Percentiles rank a stretch among this genome's conserved stretches.
Evolutionary conservation across 2,113 vertebrate species (phyloP).

Genomic region (Engystomops pustulosus): DNA sequence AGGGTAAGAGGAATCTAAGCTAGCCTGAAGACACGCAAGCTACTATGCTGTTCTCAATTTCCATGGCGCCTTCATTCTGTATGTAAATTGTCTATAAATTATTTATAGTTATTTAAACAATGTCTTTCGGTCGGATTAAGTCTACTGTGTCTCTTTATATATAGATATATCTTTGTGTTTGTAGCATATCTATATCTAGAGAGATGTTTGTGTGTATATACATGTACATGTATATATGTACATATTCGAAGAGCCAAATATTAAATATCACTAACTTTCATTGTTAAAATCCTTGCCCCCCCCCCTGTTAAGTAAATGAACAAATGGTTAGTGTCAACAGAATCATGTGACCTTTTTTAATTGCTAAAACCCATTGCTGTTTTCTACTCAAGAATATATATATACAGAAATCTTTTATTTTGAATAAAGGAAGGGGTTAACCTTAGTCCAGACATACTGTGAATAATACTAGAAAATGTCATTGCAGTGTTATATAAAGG

Average conservation of each 20-base stretch:
- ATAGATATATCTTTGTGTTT: conserved; percentile 18
- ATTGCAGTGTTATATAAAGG: conserved; percentile 11
- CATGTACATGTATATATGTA: conserved; percentile 52
- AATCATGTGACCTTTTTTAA: conserved; percentile 23
- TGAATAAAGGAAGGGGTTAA: neutral
- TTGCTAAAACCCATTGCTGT: neutral
- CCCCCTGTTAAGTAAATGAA: neutral
- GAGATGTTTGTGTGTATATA: conserved; percentile 43
- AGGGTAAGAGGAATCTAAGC: conserved; percentile 67
- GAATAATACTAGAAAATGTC: neutral
- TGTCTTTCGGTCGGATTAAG: conserved; percentile 65
- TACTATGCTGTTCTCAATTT: conserved; percentile 72
- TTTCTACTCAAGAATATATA: conserved; percentile 4
- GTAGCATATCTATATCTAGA: conserved; percentile 39
- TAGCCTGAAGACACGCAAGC: conserved; percentile 66
- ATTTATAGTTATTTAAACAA: conserved; percentile 83
- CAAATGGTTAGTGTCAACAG: neutral
- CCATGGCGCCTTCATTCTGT: conserved; percentile 68
- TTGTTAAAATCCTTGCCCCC: neutral
- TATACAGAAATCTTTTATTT: conserved; percentile 27
- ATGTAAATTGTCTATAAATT: conserved; percentile 74
- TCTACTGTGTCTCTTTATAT: conserved; percentile 48
- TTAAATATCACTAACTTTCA: conserved; percentile 16
- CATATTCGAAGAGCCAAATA: conserved; percentile 56
- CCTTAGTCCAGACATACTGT: neutral